phyloP scores from a whole-genome alignment of 2,797 vertebrate species.

The Fratercula arctica region DNA sequence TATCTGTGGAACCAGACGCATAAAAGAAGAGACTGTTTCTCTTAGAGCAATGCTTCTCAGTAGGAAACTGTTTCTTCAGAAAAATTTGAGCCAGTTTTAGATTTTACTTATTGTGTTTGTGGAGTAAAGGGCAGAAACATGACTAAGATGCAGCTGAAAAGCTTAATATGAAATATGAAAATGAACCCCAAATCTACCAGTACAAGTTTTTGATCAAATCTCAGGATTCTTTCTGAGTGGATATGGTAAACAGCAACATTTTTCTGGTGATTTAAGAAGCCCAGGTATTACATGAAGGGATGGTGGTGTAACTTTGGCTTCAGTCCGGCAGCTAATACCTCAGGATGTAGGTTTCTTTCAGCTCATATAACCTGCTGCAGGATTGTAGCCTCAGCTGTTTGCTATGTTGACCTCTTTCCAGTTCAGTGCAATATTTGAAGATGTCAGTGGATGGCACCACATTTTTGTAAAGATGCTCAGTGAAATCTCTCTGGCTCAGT shows the following conservation, averaged over 20 bases:
- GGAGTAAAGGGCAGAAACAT: background rate
- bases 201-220: background rate
- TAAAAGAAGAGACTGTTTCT: background rate
- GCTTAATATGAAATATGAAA: background rate
- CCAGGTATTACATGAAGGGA: background rate
- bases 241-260: background rate
- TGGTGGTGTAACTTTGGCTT: background rate
- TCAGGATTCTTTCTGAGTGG: background rate
- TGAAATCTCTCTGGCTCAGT: background rate
- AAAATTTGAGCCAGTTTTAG: background rate
- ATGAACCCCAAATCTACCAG: background rate
- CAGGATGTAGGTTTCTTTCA: background rate
- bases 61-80: background rate
- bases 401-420: background rate
- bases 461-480: background rate
- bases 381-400: background rate
- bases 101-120: background rate
- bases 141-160: background rate
- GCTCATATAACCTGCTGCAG: background rate
- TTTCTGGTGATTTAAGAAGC: background rate
- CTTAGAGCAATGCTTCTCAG: background rate
- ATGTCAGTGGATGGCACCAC: slow-evolving; percentile 14
- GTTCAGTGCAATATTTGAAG: background rate
- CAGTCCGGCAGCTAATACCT: background rate
- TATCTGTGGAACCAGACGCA: background rate